Evolutionary conservation across 2,888 invertebrate genomes (phyloP), one percentile per base, ranked within the genome.

Genomic region (Cephus sareptanus): DNA sequence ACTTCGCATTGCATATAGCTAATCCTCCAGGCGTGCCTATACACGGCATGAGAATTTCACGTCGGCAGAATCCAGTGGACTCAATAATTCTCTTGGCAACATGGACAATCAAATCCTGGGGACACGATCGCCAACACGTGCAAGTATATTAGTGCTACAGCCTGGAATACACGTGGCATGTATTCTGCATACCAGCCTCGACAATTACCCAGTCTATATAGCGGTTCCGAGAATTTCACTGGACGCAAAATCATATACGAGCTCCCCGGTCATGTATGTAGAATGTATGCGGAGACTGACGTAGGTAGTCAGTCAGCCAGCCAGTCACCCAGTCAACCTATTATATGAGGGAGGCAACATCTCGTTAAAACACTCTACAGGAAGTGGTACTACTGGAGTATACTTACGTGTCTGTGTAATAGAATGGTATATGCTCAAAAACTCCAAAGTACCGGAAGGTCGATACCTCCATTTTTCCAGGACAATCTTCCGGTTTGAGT

Each of bases 121-220:
- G 83, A 89, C 89, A 89, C 86, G 88, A 88, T 88, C 88, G 88
- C 88, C 85, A 88, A 89, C 89, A 88, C 87, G 89, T 85, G 87
- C 83, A 85, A 85, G 87, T 88, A 89, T 89, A 89, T 88, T 89
- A 88, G 86, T 85, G 83, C 80, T 76, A 75, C 73, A 73, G 74
- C 11, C 83, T 80, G 82, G 85, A 87, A 87, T 88, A 85, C 85
- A 87, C 85, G 86, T 85, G 87, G 84, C 84, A 82, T 83, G 85
- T 87, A 88, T 87, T 87, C 88, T 87, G 88, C 88, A 87, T 89
- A 87, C 87, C 87, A 83, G 85, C 84, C 87, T 85, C 83, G 84
- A 86, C 89, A 89, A 89, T 89, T 89, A 89, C 85, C 85, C 81
- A 80, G 81, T 84, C 84, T 84, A 85, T 86, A 81, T 76, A 83